Evolutionary conservation across 1,140 invertebrate species (phyloP), one percentile per base, ranked within the genome.

Genomic region (Pinna nobilis): DNA sequence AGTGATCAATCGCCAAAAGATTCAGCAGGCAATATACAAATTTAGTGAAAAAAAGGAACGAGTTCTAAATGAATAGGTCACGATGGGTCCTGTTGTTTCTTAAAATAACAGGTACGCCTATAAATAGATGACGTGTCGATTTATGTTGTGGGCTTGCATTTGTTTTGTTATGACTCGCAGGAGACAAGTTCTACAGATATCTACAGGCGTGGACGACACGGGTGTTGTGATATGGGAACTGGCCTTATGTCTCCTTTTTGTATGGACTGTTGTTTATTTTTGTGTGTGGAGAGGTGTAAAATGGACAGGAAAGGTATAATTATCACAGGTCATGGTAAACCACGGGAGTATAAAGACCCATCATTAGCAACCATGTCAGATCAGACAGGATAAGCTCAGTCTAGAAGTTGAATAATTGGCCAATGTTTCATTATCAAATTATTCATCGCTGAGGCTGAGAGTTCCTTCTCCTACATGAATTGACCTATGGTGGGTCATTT

Each of bases 281-380:
- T 98, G 96, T 88, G 97, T 99, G 93, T 97, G 97, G 71, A 98
- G 98, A 89, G 98, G 97, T 20, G 98, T 99, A 44, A 96, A 97
- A 9, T 98, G 95, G 15, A 97, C 96, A 0, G 96, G 96, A 70
- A 98, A 98, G 91, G 94, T 94, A 32, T n/a, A n/a, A n/a, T n/a
- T n/a, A n/a, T n/a, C n/a, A n/a, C n/a, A n/a, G n/a, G n/a, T n/a
- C n/a, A n/a, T n/a, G n/a, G n/a, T n/a, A n/a, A n/a, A n/a, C n/a
- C n/a, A n/a, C n/a, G n/a, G n/a, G n/a, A n/a, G n/a, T n/a, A n/a
- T n/a, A n/a, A n/a, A n/a, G n/a, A n/a, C n/a, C n/a, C n/a, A n/a
- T n/a, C n/a, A n/a, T n/a, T n/a, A n/a, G n/a, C n/a, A n/a, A n/a
- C n/a, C n/a, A n/a, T n/a, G n/a, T n/a, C n/a, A n/a, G n/a, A n/a